These are phyloP conservation scores for Elaphurus davidianus DNA, from an alignment of 2,113 vertebrate genomes.

Conservation along the genomic window DNA sequence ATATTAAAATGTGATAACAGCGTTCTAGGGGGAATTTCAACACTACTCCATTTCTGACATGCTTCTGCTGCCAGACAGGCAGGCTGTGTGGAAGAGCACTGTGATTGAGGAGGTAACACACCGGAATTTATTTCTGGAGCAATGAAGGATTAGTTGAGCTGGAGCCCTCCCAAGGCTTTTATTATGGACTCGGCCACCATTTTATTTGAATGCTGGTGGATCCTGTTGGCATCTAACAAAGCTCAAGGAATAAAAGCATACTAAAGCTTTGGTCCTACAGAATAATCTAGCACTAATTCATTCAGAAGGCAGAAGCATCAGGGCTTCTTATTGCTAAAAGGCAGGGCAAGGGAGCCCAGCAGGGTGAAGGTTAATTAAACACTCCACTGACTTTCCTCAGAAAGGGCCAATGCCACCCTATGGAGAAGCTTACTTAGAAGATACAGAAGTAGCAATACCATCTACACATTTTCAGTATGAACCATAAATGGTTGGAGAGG, in stretches of 20 bases:
- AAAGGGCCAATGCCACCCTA: neutral
- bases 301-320: neutral
- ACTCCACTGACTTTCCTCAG: conserved; percentile 27
- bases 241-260: conserved; percentile 8
- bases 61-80: conserved; percentile 78
- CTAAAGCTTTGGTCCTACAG: neutral
- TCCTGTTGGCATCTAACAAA: neutral
- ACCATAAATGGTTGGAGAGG: neutral
- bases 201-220: neutral
- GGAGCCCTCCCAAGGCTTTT: conserved; percentile 53
- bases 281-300: conserved; percentile 18
- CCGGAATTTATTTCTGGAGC: conserved; percentile 76
- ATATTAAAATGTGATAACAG: conserved; percentile 82
- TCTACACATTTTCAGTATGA: neutral
- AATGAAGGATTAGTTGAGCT: conserved; percentile 72
- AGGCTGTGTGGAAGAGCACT: conserved; percentile 73
- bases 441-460: neutral
- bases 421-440: neutral
- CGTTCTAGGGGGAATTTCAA: conserved; percentile 80
- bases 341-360: conserved; percentile 2
- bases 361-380: conserved; percentile 60
- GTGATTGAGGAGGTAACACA: conserved; percentile 60
- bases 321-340: neutral
- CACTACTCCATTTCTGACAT: conserved; percentile 75
- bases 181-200: conserved; percentile 38